Conservation (phyloP, 2,888 invertebrate species). For the Selenia dentaria region DNA sequence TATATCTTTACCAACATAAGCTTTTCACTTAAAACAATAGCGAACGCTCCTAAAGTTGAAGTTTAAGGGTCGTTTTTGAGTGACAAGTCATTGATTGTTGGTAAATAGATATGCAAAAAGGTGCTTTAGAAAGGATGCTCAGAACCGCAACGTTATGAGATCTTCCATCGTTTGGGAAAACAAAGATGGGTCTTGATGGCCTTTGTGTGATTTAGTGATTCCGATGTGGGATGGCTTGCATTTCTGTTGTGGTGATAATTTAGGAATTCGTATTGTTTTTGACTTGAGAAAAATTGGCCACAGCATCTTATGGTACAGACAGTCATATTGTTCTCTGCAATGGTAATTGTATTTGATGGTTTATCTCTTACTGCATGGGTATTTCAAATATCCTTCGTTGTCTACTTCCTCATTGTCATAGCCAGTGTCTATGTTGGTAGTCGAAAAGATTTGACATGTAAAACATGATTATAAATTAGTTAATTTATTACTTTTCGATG, state of each 20-base stretch:
- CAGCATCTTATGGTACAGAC: neutral
- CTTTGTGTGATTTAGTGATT: slow-evolving; percentile 68
- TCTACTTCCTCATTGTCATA: too few species aligned
- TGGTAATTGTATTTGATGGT: too few species aligned
- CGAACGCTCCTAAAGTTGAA: slow-evolving; percentile 10
- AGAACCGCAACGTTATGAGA: slow-evolving; percentile 76
- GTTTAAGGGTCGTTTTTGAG: slow-evolving; percentile 36
- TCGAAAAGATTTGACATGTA: too few species aligned
- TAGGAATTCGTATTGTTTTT: slow-evolving; percentile 27
- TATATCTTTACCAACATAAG: slow-evolving; percentile 60
- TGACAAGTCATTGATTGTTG: neutral
- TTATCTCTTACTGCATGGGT: too few species aligned
- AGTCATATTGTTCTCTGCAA: too few species aligned
- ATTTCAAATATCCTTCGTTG: too few species aligned
- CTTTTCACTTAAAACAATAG: slow-evolving; percentile 14
- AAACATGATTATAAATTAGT: too few species aligned
- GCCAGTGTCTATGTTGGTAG: too few species aligned
- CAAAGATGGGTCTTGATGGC: slow-evolving; percentile 73
- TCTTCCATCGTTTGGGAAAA: slow-evolving; percentile 70
- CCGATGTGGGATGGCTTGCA: slow-evolving; percentile 43
- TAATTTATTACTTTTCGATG: too few species aligned
- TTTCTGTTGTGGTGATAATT: slow-evolving; percentile 38
- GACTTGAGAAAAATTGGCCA: neutral
- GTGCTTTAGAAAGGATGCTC: slow-evolving; percentile 59
- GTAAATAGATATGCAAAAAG: slow-evolving; percentile 26